Evolutionary conservation across 2,797 vertebrate genomes (phyloP).

Genomic region (Lutjanus campechanus): DNA sequence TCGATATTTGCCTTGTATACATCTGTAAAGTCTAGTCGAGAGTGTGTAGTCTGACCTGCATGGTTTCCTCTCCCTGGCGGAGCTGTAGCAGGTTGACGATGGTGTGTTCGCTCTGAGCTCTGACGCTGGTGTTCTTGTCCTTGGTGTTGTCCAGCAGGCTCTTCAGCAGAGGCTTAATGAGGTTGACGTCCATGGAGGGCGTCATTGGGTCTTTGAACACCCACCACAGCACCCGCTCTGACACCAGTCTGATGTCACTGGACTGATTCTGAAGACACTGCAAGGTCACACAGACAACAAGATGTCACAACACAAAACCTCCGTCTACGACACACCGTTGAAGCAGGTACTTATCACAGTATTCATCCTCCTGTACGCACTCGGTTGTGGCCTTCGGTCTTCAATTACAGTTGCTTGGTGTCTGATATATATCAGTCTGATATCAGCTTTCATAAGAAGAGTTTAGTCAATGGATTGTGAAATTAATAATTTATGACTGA

Average conservation of each 20-base stretch:
- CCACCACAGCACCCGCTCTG: slow-evolving; percentile 98
- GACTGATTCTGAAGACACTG: slow-evolving; percentile 95
- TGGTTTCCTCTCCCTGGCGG: slow-evolving; percentile 90
- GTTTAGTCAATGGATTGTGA: background rate
- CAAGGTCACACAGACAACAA: slow-evolving; percentile 12
- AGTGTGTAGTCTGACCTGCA: slow-evolving; percentile 81
- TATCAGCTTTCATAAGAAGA: background rate
- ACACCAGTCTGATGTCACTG: slow-evolving; percentile 95
- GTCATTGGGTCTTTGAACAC: slow-evolving; percentile 89
- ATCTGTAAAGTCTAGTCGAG: background rate
- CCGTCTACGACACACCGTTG: background rate
- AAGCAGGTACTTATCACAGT: background rate
- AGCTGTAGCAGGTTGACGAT: slow-evolving; percentile 94
- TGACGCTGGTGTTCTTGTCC: slow-evolving; percentile 97
- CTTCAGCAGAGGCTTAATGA: slow-evolving; percentile 95
- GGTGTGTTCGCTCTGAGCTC: slow-evolving; percentile 96
- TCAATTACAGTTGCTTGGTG: background rate
- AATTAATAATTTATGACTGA: background rate
- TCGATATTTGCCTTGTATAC: too few relatives aligned
- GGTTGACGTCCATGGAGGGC: slow-evolving; percentile 88
- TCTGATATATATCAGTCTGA: background rate
- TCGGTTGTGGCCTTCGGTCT: background rate
- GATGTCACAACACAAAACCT: slow-evolving; percentile 17
- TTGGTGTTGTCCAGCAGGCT: slow-evolving; percentile 98
- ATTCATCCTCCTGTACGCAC: background rate